These are phyloP conservation scores for Liparis tanakae DNA, from an alignment of 2,797 vertebrate species.

Conservation along the genomic window DNA sequence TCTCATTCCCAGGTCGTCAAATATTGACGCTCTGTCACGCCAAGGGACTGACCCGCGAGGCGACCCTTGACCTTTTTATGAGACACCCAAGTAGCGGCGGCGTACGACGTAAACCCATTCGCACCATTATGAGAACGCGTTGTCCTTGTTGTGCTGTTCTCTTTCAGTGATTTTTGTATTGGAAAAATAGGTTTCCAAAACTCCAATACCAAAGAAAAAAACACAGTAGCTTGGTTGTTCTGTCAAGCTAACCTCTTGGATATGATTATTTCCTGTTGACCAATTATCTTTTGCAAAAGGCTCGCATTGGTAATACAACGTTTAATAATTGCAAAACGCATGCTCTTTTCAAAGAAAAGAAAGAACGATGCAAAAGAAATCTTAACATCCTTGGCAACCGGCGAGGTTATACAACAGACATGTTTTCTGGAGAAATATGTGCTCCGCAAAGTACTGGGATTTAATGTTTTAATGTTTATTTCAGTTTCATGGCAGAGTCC, in stretches of 20 bases:
- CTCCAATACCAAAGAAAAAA: background rate
- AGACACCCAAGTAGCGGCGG: background rate
- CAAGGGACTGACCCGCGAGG: background rate
- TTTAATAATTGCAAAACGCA: conserved; percentile 12
- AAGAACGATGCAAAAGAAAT: background rate
- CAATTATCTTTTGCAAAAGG: conserved; percentile 35
- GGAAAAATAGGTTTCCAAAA: conserved; percentile 2
- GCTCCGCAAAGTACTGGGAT: background rate
- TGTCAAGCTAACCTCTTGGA: conserved; percentile 19
- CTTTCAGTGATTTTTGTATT: conserved; percentile 17
- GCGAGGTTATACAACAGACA: background rate
- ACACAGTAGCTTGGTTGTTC: background rate
- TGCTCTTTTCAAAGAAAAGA: background rate
- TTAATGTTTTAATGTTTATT: background rate
- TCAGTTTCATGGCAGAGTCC: background rate
- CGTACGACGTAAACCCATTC: background rate
- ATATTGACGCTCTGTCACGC: background rate
- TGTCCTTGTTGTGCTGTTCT: background rate
- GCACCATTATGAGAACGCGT: background rate
- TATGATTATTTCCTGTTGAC: conserved; percentile 17
- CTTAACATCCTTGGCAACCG: background rate
- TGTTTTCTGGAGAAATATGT: conserved; percentile 1
- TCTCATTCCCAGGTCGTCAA: background rate
- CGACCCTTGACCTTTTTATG: background rate
- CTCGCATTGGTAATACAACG: background rate